These are phyloP conservation scores for Blera fallax DNA, from an alignment of 2,888 invertebrate species.

Conservation along the genomic window DNA sequence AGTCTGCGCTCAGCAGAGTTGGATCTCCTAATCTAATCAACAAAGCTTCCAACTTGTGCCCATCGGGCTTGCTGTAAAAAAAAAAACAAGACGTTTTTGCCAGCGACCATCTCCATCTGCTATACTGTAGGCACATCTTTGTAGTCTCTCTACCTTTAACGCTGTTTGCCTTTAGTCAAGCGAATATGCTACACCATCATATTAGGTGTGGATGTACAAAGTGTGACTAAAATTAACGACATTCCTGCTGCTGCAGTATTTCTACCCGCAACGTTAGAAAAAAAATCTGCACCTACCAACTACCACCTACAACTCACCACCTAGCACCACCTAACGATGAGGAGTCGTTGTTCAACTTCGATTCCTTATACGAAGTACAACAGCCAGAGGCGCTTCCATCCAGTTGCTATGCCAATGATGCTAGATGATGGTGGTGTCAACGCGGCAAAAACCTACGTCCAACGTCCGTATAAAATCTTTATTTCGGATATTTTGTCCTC, in stretches of 20 bases:
- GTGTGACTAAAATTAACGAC: constrained; percentile 71
- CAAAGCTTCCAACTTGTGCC: constrained; percentile 1
- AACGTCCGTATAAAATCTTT: constrained; percentile 68
- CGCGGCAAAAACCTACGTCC: constrained; percentile 68
- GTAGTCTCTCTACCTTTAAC: constrained; percentile 36
- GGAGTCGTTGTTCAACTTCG: constrained; percentile 59
- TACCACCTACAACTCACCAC: too few species aligned
- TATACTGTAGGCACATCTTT: constrained; percentile 54
- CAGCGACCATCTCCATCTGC: not conserved
- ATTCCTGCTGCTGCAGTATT: constrained; percentile 38
- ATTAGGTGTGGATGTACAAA: constrained; percentile 62
- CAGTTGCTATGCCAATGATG: constrained; percentile 66
- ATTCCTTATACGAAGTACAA: constrained; percentile 65
- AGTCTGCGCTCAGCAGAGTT: constrained; percentile 33
- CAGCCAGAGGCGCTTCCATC: constrained; percentile 62
- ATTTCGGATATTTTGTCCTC: constrained; percentile 61
- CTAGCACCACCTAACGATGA: constrained; percentile 6
- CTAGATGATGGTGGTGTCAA: constrained; percentile 70
- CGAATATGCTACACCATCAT: constrained; percentile 59
- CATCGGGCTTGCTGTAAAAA: constrained; percentile 7
- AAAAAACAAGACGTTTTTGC: constrained; percentile 42
- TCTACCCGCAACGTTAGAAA: not conserved
- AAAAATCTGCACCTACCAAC: not conserved
- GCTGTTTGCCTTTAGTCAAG: constrained; percentile 50
- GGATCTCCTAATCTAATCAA: constrained; percentile 39